Conservation (phyloP, 1,140 invertebrate species). For the Drosophila simulans region DNA sequence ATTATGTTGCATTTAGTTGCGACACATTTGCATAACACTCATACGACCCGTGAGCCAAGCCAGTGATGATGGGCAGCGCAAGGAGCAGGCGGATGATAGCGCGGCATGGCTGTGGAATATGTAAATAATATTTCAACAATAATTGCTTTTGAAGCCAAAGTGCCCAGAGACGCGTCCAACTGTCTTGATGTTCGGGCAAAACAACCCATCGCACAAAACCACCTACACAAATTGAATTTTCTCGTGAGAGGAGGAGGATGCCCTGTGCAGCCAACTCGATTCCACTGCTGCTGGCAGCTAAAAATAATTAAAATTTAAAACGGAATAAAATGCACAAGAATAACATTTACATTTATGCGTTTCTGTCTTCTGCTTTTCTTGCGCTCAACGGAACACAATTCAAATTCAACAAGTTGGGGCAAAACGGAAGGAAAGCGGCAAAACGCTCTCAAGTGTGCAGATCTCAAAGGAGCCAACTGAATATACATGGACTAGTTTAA, state of each 20-base stretch:
- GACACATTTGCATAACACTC: slow-evolving; percentile 69
- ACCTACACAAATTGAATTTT: slow-evolving; percentile 50
- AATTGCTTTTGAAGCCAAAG: slow-evolving; percentile 71
- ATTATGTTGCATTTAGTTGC: slow-evolving; percentile 65
- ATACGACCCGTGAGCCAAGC: slow-evolving; percentile 57
- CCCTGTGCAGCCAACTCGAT: background rate
- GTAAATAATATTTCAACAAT: slow-evolving; percentile 76
- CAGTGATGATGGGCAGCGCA: background rate
- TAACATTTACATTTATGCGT: slow-evolving; percentile 76
- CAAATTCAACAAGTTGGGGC: slow-evolving; percentile 69
- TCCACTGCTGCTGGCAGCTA: slow-evolving; percentile 49
- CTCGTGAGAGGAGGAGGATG: slow-evolving; percentile 32
- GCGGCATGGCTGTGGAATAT: slow-evolving; percentile 39
- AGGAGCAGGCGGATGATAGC: background rate
- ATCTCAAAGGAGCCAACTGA: slow-evolving; percentile 39
- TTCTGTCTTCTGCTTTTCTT: slow-evolving; percentile 35
- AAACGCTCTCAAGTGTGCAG: slow-evolving; percentile 50
- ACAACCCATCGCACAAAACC: background rate
- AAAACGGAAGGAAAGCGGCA: slow-evolving; percentile 34
- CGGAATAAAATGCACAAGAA: slow-evolving; percentile 73
- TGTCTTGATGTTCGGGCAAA: slow-evolving; percentile 12
- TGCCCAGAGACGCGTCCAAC: slow-evolving; percentile 42
- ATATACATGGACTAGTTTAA: slow-evolving; percentile 66
- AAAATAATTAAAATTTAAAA: slow-evolving; percentile 78
- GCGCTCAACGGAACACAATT: slow-evolving; percentile 54